These are phyloP conservation scores for Malaclemys terrapin DNA, from an alignment of 2,113 vertebrate species.

Conservation along the genomic window DNA sequence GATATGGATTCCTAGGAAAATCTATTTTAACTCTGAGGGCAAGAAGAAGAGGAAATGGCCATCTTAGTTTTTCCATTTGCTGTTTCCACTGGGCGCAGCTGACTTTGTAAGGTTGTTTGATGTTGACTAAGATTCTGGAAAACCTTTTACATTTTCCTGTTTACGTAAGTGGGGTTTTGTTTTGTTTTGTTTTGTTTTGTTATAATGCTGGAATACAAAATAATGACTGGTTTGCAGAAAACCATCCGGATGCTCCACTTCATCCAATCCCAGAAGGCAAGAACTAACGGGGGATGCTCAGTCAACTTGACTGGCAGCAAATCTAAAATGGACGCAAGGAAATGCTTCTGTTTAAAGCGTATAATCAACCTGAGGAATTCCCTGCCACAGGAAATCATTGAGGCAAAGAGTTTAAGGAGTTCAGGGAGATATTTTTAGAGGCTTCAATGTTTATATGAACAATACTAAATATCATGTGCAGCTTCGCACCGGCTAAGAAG, in stretches of 20 bases:
- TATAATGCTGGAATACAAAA: slow-evolving; percentile 42
- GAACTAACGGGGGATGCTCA: not conserved
- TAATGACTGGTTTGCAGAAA: slow-evolving; percentile 48
- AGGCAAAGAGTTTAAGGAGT: slow-evolving; percentile 40
- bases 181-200: not conserved
- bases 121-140: slow-evolving; percentile 51
- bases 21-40: not conserved
- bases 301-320: slow-evolving; percentile 40
- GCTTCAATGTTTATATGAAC: not conserved
- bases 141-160: slow-evolving; percentile 54
- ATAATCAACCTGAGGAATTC: slow-evolving; percentile 65
- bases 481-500: not conserved
- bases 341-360: slow-evolving; percentile 59
- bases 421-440: slow-evolving; percentile 63
- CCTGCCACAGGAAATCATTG: slow-evolving; percentile 60
- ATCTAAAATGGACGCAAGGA: slow-evolving; percentile 66
- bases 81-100: not conserved
- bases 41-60: not conserved
- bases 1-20: not conserved
- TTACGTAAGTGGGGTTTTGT: not conserved
- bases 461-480: not conserved
- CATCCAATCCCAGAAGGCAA: not conserved
- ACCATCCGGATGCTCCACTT: not conserved
- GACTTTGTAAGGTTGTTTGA: not conserved
- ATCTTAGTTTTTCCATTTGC: not conserved